Evolutionary conservation across 2,888 invertebrate genomes (phyloP).

Genomic region (Dioctria rufipes): DNA sequence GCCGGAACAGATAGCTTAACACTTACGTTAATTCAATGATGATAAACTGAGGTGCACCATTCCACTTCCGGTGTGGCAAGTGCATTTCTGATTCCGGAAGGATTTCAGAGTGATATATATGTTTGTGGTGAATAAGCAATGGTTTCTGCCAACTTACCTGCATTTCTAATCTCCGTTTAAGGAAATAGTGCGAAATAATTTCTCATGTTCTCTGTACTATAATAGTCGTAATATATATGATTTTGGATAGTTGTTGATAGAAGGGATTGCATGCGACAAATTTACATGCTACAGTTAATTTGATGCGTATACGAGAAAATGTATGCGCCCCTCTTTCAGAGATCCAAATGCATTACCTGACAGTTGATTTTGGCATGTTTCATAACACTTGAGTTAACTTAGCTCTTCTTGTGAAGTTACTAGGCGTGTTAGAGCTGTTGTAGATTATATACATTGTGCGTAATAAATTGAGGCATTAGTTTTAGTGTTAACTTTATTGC

Average conservation of each 20-base stretch:
- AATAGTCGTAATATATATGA: neutral
- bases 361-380: too few relatives aligned
- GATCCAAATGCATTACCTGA: too few relatives aligned
- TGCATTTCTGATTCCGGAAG: conserved; percentile 27
- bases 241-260: neutral
- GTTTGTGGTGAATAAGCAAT: conserved; percentile 20
- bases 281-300: conserved; percentile 19
- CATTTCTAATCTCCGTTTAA: conserved; percentile 13
- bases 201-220: neutral
- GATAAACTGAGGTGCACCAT: conserved; percentile 38
- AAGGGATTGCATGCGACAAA: neutral
- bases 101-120: conserved; percentile 21
- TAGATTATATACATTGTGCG: too few relatives aligned
- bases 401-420: too few relatives aligned
- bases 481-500: too few relatives aligned
- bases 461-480: too few relatives aligned
- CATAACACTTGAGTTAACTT: too few relatives aligned
- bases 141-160: neutral
- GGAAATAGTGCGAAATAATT: conserved; percentile 25
- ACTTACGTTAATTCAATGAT: conserved; percentile 46
- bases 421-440: too few relatives aligned
- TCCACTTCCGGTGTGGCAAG: conserved; percentile 6
- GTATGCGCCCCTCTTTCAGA: too few relatives aligned
- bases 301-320: neutral
- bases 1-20: conserved; percentile 23